Base-by-base conservation (phyloP, 1,140 invertebrate genomes). In the Carposina sasakii region DNA sequence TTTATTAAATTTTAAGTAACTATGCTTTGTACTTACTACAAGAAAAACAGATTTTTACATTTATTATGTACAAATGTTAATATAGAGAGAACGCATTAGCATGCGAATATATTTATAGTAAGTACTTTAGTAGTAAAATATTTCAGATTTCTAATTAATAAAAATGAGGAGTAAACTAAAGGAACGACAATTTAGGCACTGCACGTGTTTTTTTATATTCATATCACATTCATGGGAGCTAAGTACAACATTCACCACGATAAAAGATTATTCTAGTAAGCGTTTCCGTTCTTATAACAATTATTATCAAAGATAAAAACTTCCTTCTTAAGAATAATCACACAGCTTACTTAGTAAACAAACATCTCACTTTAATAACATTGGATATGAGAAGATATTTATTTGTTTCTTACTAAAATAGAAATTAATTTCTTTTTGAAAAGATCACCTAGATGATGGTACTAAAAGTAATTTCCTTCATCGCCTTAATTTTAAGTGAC, bases 21-120 rank as follows among this genome's bases (percentile, higher is more conserved):
- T 79, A 77, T 75, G 67, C 64, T 47, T 81, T 81, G 44, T 81
- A 79, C 81, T 74, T 81, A 79, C 79, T 81, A 83, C 72, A 70
- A 79, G 76, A 83, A 67, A 81, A 77, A 81, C 67, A 65, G 72
- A 66, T 46, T 60, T 55, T 66, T 66, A 63, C 51, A 49, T 68
- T 76, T 24, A 12, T 22, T 50, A 81, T 76, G 63, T 77, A 78
- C 75, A 81, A 76, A 78, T 71, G 68, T 66, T 46, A 60, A n/a
- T n/a, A n/a, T n/a, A n/a, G n/a, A n/a, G n/a, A n/a, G n/a, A n/a
- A n/a, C n/a, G n/a, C n/a, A 36, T 63, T 52, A 56, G 53, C 63
- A 60, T 55, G 62, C 58, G n/a, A n/a, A n/a, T n/a, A 64, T 51
- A 49, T 53, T 55, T 45, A 66, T 51, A 66, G 60, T 59, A 61